Evolutionary conservation across 2,113 vertebrate species (phyloP).

Genomic region (Melanotaenia duboulayi): DNA sequence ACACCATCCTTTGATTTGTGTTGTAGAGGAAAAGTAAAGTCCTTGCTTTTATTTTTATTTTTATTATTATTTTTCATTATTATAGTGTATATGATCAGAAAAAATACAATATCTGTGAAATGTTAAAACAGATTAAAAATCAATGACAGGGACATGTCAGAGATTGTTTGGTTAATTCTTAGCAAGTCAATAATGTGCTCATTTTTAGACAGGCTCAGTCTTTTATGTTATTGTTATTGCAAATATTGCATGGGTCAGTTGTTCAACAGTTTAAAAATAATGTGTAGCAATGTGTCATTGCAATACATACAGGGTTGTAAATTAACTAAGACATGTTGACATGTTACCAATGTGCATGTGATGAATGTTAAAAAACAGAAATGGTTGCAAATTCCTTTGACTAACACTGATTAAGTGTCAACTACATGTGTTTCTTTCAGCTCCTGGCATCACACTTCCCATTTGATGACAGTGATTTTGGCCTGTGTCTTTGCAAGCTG

Average conservation of each 20-base stretch:
- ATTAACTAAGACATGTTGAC: too few relatives aligned
- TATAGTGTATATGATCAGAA: too few relatives aligned
- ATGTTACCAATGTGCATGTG: not conserved
- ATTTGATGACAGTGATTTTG: conserved; percentile 83
- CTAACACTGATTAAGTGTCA: not conserved
- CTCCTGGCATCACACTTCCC: conserved; percentile 88
- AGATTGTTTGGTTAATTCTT: too few relatives aligned
- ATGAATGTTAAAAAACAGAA: not conserved
- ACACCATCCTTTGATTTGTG: conserved; percentile 26
- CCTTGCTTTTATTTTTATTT: conserved; percentile 8
- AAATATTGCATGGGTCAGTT: not conserved
- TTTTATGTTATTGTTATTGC: too few relatives aligned
- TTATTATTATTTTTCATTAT: too few relatives aligned
- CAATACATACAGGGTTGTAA: too few relatives aligned
- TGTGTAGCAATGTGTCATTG: not conserved
- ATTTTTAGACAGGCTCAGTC: too few relatives aligned
- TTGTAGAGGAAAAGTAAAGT: not conserved
- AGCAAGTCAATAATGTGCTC: too few relatives aligned
- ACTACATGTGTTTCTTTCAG: conserved; percentile 75
- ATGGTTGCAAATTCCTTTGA: not conserved
- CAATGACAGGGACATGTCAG: too few relatives aligned
- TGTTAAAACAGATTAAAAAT: too few relatives aligned
- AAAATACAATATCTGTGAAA: too few relatives aligned
- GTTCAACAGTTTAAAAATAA: not conserved
- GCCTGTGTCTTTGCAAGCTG: conserved; percentile 91